Conservation (phyloP, 30 jellyfish, hydroid and myxozoan species). For the Hydractinia symbiolongicarpus region DNA sequence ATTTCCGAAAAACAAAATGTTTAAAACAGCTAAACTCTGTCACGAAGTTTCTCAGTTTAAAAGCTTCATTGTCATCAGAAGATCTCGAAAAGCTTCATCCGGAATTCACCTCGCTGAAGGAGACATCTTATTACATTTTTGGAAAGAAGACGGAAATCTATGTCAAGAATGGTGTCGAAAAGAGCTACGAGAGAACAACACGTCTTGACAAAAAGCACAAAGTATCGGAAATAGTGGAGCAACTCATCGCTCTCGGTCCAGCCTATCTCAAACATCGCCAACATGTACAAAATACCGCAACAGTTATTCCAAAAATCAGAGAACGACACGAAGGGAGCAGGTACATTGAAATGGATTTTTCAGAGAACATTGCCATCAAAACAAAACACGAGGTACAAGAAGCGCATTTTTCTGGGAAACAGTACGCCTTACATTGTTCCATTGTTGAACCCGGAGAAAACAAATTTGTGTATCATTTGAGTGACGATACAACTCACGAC, state of each 20-base stretch:
- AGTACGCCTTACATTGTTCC: constrained; percentile 1
- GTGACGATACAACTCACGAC: no score
- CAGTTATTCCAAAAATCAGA: no score
- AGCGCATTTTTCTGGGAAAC: not conserved
- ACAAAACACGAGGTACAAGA: not conserved
- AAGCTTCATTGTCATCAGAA: not conserved
- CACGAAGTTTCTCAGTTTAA: not conserved
- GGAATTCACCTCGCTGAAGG: not conserved
- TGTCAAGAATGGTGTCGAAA: no score
- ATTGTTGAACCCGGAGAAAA: no score
- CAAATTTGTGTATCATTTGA: no score
- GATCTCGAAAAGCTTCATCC: not conserved
- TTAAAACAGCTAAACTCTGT: not conserved
- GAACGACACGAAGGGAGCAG: no score
- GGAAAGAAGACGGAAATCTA: not conserved
- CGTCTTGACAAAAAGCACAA: no score
- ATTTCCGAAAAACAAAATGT: not conserved
- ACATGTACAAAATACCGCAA: no score
- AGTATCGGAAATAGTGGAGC: no score
- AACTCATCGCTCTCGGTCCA: no score
- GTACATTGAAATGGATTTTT: constrained; percentile 26
- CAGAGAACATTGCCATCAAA: not conserved
- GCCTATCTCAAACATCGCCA: no score
- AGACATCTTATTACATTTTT: not conserved
- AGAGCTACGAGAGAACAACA: no score